Percentiles rank a stretch among this genome's conserved stretches.
Evolutionary conservation across 2,113 vertebrate species (phyloP).

Genomic region (Vanacampus margaritifer): DNA sequence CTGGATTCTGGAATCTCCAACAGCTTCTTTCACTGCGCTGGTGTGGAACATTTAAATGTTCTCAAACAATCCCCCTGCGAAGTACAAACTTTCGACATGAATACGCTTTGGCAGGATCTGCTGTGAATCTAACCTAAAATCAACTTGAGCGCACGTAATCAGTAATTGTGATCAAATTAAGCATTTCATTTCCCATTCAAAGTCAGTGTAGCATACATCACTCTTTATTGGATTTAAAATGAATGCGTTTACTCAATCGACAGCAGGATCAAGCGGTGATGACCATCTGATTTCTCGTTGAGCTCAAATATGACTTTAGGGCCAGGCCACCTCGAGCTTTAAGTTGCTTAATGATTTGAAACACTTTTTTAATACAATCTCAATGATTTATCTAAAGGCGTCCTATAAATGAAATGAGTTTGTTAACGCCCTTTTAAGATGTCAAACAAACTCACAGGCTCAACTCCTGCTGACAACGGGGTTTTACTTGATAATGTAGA

Average conservation of each 20-base stretch:
- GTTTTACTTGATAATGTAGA: no score
- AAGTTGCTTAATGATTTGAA: neutral
- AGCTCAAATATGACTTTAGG: no score
- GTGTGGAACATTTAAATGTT: conserved; percentile 60
- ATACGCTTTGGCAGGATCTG: conserved; percentile 7
- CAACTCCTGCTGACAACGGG: no score
- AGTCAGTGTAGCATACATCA: neutral
- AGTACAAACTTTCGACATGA: conserved; percentile 31
- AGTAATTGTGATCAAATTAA: neutral
- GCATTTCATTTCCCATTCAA: neutral
- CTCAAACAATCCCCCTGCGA: conserved; percentile 47
- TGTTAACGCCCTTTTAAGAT: no score
- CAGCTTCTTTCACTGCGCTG: conserved; percentile 37
- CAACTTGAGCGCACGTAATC: neutral
- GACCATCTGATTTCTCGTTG: neutral
- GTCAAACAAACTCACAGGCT: no score
- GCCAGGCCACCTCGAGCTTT: neutral
- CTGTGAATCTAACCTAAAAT: conserved; percentile 36
- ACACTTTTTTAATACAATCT: no score
- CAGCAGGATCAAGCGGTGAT: neutral
- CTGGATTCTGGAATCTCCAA: conserved; percentile 59
- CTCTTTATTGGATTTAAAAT: neutral
- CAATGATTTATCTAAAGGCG: no score
- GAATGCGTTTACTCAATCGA: neutral
- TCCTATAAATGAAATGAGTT: no score